Evolutionary conservation across 2,888 invertebrate genomes (phyloP).

Genomic region (Drosophila trichaetosa): DNA sequence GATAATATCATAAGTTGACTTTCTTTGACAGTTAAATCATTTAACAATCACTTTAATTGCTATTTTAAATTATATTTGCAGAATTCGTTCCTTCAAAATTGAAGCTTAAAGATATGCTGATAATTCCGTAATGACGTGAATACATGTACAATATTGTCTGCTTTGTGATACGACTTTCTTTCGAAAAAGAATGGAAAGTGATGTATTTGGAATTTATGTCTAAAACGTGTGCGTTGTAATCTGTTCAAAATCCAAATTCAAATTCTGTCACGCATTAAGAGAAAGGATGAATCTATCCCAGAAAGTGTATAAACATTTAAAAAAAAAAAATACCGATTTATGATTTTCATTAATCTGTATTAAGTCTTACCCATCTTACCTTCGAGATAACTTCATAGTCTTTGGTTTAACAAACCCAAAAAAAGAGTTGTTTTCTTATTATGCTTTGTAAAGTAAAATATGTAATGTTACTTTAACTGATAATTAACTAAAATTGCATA

Average conservation of each 20-base stretch:
- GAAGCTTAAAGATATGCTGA: constrained; percentile 42
- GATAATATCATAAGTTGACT: constrained; percentile 55
- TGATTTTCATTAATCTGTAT: not conserved
- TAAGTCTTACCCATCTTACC: not conserved
- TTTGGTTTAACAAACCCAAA: not conserved
- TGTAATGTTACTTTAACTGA: not conserved
- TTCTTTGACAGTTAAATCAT: constrained; percentile 68
- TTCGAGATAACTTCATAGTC: not conserved
- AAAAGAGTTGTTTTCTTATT: not conserved
- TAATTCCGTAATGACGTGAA: constrained; percentile 56
- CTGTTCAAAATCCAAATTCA: not conserved
- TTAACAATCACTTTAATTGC: constrained; percentile 50
- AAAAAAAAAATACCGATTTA: not conserved
- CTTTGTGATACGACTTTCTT: constrained; percentile 2
- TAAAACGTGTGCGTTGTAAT: constrained; percentile 9
- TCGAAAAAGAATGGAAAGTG: constrained; percentile 59
- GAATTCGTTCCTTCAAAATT: constrained; percentile 28
- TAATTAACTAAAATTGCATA: constrained; percentile 43
- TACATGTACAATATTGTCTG: too few relatives aligned
- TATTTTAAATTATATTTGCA: constrained; percentile 18
- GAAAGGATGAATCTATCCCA: not conserved
- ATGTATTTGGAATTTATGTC: constrained; percentile 6
- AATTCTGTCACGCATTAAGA: constrained; percentile 3
- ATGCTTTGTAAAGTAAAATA: not conserved
- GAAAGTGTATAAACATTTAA: not conserved